These are phyloP conservation scores for Phoxinus phoxinus DNA, from an alignment of 2,113 vertebrate species.

Conservation along the genomic window DNA sequence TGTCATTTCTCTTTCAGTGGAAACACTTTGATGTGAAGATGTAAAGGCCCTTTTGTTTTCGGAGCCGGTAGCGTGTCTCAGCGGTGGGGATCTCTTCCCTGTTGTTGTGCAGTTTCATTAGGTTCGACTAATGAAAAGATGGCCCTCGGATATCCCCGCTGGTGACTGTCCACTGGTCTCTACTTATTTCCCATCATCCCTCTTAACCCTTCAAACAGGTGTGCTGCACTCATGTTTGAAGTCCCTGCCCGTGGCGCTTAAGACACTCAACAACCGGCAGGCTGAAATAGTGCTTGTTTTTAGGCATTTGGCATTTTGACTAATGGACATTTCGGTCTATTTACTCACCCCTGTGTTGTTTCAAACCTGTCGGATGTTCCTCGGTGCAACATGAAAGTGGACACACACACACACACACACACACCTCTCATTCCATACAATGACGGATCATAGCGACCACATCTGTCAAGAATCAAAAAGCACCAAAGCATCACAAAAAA, in stretches of 20 bases:
- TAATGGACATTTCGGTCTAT: slow-evolving; percentile 44
- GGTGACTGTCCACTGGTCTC: slow-evolving; percentile 70
- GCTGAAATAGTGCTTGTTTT: slow-evolving; percentile 58
- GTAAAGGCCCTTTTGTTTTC: slow-evolving; percentile 78
- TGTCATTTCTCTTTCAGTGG: slow-evolving; percentile 61
- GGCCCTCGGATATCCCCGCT: slow-evolving; percentile 67
- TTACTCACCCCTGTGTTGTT: not conserved
- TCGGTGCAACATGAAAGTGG: not conserved
- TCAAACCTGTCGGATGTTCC: not conserved
- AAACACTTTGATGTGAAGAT: slow-evolving; percentile 77
- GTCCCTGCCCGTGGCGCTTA: slow-evolving; percentile 46
- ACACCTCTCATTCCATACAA: not conserved
- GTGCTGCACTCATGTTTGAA: slow-evolving; percentile 58
- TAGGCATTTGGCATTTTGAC: slow-evolving; percentile 60
- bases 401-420: too few relatives aligned
- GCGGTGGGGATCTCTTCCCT: slow-evolving; percentile 74
- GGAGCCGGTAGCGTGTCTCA: slow-evolving; percentile 76
- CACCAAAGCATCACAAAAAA: not conserved
- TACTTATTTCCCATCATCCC: slow-evolving; percentile 66
- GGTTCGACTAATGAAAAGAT: slow-evolving; percentile 81
- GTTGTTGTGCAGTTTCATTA: slow-evolving; percentile 78
- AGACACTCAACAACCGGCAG: slow-evolving; percentile 67
- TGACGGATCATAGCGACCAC: not conserved
- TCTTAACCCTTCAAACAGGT: slow-evolving; percentile 72
- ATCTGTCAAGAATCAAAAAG: not conserved